These are phyloP conservation scores for Spea multiplicata DNA, from an alignment of 2,113 vertebrate species.

Conservation along the genomic window DNA sequence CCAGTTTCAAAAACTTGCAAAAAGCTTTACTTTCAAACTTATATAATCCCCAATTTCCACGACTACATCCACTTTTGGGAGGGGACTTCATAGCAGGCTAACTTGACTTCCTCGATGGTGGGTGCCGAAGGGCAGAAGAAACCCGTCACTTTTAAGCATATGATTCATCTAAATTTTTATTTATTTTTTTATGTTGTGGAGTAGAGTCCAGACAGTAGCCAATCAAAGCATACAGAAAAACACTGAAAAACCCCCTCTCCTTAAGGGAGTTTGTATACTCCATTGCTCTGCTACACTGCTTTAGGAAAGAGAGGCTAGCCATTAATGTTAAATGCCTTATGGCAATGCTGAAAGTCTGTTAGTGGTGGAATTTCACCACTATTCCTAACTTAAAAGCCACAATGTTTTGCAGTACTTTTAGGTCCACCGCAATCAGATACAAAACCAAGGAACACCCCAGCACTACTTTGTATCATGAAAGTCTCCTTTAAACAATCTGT, in stretches of 20 bases:
- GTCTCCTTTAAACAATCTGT: conserved; percentile 68
- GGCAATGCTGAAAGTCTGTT: conserved; percentile 67
- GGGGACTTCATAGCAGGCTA: conserved; percentile 53
- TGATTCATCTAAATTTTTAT: conserved; percentile 61
- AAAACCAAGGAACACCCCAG: conserved; percentile 69
- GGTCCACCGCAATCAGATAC: conserved; percentile 75
- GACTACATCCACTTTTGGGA: conserved; percentile 48
- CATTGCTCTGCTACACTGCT: conserved; percentile 57
- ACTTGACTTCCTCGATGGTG: conserved; percentile 45
- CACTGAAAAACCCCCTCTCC: conserved; percentile 61
- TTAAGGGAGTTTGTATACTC: conserved; percentile 59
- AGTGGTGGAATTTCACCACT: conserved; percentile 72
- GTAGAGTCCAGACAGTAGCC: conserved; percentile 68
- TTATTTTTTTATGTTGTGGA: conserved; percentile 58
- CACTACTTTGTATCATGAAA: conserved; percentile 61
- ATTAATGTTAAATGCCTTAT: conserved; percentile 64
- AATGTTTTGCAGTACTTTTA: conserved; percentile 62
- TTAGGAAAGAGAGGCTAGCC: conserved; percentile 65
- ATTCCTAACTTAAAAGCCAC: conserved; percentile 65
- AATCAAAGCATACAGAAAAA: conserved; percentile 68
- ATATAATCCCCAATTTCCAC: conserved; percentile 62
- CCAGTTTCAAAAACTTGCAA: conserved; percentile 42
- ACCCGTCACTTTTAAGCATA: conserved; percentile 61
- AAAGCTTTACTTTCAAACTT: conserved; percentile 56
- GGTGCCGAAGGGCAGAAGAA: conserved; percentile 62